phyloP scores from a whole-genome alignment of 2,113 vertebrate genomes.

The Podiceps cristatus region DNA sequence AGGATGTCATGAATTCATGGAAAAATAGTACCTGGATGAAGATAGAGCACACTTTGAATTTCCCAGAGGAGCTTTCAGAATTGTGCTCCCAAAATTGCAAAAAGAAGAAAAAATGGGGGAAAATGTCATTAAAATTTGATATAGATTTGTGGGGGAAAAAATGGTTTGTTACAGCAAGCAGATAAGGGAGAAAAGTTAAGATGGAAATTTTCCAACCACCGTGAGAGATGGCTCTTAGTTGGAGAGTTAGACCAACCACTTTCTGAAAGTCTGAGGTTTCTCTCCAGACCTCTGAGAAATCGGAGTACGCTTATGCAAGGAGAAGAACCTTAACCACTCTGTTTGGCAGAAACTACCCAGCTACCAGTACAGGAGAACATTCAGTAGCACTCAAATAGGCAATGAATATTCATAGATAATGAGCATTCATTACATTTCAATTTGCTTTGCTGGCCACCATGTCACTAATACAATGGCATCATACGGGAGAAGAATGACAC shows the following conservation, averaged over 20 bases:
- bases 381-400: not conserved
- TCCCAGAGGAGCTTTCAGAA: slow-evolving; percentile 18
- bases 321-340: not conserved
- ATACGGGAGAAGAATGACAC: not conserved
- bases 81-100: slow-evolving; percentile 1
- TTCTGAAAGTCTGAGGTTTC: slow-evolving; percentile 20
- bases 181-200: not conserved
- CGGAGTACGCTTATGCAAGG: not conserved
- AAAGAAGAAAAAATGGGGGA: not conserved
- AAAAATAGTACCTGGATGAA: slow-evolving; percentile 14
- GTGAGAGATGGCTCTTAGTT: not conserved
- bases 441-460: slow-evolving; percentile 19
- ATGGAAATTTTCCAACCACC: not conserved
- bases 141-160: not conserved
- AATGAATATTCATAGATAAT: slow-evolving; percentile 20
- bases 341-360: not conserved
- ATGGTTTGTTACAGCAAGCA: not conserved
- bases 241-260: not conserved
- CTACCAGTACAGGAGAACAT: not conserved
- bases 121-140: not conserved
- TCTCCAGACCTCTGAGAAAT: not conserved
- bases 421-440: slow-evolving; percentile 27
- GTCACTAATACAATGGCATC: not conserved
- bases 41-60: not conserved
- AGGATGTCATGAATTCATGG: not conserved